Base-by-base conservation (phyloP, 2,888 invertebrate genomes). In the Steinernema carpocapsae region DNA sequence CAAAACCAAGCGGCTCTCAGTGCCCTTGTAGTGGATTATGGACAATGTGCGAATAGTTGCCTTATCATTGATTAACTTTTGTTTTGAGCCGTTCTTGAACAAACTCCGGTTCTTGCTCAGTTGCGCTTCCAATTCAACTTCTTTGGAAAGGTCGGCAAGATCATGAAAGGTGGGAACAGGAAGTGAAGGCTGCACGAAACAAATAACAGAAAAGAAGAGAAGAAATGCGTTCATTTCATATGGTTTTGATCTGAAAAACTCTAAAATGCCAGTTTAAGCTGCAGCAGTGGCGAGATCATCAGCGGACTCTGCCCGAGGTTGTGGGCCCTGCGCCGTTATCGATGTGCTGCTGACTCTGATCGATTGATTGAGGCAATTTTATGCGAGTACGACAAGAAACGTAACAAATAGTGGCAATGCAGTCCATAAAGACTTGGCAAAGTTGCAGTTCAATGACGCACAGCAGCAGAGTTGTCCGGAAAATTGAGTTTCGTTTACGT, bases 1-100 rank as follows among this genome's bases (percentile, higher is more conserved):
- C 24, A 78, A 70, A 3, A 80, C 70, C 14, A 81, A 43, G 10
- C 81, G 73, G 6, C 77, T 77, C 19, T 74, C 48, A 22, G 76
- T 75, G 6, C 70, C 74, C 26, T 77, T 73, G 19, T 59, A 59
- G 17, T 52, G 51, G n/a, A 80, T 75, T 29, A 75, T 76, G 26
- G 75, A 64, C 51, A 79, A 32, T n/a, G 81, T 80, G 51, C 79
- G 74, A 19, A 72, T 24, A 6, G 51, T 51, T 12, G 74, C 48
- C 43, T 74, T 70, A 17, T 70, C 73, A 32, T 73, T 17, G 22
- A 26, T 26, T 26, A 19, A 0, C 17, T 7, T 43, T 24, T 4
- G 17, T 48, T 26, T 37, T 12, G 29, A 48, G 26, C n/a, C 42
- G 17, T 19, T 24, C 10, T 10, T 37, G 37, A 37, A 37, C 37